phyloP scores from a whole-genome alignment of 2,797 vertebrate species.

The Steatocranus sp. region DNA sequence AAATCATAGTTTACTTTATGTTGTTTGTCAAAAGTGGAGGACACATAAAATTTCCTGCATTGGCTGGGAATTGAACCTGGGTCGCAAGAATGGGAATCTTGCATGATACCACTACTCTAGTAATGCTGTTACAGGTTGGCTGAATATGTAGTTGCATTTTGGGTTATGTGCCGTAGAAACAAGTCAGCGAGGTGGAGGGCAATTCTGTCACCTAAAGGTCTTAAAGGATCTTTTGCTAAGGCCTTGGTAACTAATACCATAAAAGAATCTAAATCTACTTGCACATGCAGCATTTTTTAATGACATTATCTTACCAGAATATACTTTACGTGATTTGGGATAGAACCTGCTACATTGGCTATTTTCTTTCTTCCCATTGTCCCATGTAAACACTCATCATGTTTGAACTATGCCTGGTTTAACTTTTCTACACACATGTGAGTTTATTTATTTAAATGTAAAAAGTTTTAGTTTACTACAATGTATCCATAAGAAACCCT shows the following conservation, averaged over 20 bases:
- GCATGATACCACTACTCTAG: fast-evolving
- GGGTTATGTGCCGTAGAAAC: fast-evolving
- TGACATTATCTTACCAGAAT: not conserved
- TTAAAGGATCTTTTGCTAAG: not conserved
- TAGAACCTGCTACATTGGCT: fast-evolving
- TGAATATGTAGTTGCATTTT: fast-evolving
- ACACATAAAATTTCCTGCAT: fast-evolving
- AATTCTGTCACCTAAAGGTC: not conserved
- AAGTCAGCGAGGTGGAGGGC: fast-evolving
- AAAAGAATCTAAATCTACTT: not conserved
- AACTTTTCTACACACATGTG: not conserved
- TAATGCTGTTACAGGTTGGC: fast-evolving
- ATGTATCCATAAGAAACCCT: fast-evolving
- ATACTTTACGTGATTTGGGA: not conserved
- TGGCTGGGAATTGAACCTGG: fast-evolving
- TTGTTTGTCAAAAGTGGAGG: fast-evolving
- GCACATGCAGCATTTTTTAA: not conserved
- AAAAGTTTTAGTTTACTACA: not conserved
- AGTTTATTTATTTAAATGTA: fast-evolving
- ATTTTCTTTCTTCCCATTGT: fast-evolving
- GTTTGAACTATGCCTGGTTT: not conserved
- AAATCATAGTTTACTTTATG: fast-evolving
- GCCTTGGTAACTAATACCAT: fast-evolving
- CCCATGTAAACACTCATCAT: not conserved
- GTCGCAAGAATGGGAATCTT: fast-evolving